These are phyloP conservation scores for Eucidaris tribuloides DNA, from an alignment of 35 echinoderm and acorn worm genomes.

Conservation along the genomic window DNA sequence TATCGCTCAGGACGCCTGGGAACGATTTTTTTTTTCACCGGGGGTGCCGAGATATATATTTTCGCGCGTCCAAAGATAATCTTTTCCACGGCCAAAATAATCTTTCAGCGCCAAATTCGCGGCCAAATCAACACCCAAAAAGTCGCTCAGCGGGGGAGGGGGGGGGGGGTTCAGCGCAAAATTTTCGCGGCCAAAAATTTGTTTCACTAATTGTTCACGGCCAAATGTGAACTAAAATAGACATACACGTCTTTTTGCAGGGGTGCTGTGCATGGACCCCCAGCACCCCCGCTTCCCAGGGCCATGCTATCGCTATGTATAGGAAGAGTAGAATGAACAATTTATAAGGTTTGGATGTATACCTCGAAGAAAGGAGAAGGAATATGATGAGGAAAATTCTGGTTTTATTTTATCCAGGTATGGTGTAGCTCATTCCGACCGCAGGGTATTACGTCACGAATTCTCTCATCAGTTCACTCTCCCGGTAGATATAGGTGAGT, in stretches of 20 bases:
- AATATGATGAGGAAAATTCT: background rate
- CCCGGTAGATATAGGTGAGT: slow-evolving; percentile 13
- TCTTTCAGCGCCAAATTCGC: no score
- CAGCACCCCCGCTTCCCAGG: no score
- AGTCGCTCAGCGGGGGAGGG: no score
- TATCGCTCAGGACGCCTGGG: no score
- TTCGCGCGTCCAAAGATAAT: no score
- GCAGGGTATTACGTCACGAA: background rate
- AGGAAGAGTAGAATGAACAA: background rate
- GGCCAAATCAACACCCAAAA: no score
- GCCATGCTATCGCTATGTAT: background rate
- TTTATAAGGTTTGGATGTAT: background rate
- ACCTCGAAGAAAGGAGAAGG: background rate
- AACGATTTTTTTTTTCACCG: no score
- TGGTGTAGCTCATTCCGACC: slow-evolving; percentile 13
- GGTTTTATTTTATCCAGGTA: background rate
- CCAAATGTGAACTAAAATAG: background rate
- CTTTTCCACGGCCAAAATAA: no score
- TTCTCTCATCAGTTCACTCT: background rate
- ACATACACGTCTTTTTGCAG: background rate
- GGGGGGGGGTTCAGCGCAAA: no score
- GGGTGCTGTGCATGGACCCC: no score
- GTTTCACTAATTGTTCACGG: background rate
- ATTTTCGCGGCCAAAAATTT: no score
- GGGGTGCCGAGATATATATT: no score